These are phyloP conservation scores for Diogma glabrata DNA, from an alignment of 2,888 invertebrate species.

Conservation along the genomic window DNA sequence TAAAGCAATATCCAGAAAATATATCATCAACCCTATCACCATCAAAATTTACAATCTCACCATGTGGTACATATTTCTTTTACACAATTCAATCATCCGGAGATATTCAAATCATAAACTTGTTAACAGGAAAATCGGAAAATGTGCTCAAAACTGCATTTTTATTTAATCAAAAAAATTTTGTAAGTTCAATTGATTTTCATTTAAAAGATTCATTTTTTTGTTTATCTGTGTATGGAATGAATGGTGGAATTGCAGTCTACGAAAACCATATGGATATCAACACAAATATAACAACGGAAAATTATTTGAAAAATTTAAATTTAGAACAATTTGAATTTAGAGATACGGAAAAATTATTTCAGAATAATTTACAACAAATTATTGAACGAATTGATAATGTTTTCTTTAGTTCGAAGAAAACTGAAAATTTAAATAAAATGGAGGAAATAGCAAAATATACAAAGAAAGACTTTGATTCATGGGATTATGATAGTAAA, in stretches of 20 bases:
- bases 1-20: background rate
- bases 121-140: background rate
- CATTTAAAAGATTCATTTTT: slow-evolving; percentile 4
- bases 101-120: slow-evolving; percentile 1
- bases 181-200: slow-evolving; percentile 3
- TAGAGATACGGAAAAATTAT: slow-evolving; percentile 1
- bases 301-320: background rate
- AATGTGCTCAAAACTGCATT: background rate
- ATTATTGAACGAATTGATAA: slow-evolving; percentile 8
- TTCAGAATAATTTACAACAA: slow-evolving; percentile 3
- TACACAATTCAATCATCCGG: background rate
- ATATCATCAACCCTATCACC: background rate
- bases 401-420: background rate
- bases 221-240: background rate
- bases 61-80: slow-evolving; percentile 1
- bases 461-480: too few species aligned
- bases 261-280: background rate
- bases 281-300: background rate
- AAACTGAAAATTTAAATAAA: background rate
- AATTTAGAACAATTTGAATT: background rate
- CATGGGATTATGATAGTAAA: too few species aligned
- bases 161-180: slow-evolving; percentile 1
- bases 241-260: slow-evolving; percentile 2
- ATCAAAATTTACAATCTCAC: slow-evolving; percentile 6
- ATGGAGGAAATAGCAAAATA: background rate